Evolutionary conservation across 2,113 vertebrate genomes (phyloP).

Genomic region (Otolemur garnettii): DNA sequence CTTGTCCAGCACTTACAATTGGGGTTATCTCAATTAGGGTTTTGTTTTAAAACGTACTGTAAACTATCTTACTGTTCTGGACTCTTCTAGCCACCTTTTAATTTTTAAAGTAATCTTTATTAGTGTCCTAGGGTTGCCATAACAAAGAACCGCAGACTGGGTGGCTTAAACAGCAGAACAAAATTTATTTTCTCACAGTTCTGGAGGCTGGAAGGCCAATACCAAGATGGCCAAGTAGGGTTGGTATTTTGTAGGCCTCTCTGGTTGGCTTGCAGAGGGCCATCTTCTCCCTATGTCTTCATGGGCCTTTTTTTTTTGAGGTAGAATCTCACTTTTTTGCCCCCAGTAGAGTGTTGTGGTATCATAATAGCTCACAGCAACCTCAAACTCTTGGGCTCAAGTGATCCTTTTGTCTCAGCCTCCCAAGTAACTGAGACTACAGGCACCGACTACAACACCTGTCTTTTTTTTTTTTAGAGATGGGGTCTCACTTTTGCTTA

Average conservation of each 20-base stretch:
- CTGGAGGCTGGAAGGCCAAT: background rate
- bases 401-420: no score
- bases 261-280: background rate
- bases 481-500: no score
- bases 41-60: constrained; percentile 39
- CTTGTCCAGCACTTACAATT: background rate
- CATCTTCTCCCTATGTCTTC: background rate
- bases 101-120: background rate
- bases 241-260: background rate
- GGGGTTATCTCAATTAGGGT: background rate
- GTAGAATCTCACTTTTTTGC: no score
- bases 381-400: no score
- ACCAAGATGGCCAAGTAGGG: background rate
- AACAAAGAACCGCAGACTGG: background rate
- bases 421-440: no score
- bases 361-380: no score
- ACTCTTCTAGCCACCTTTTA: background rate
- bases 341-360: no score
- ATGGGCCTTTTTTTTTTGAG: background rate
- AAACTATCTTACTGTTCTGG: constrained; percentile 34
- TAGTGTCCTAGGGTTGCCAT: background rate
- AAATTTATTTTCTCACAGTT: background rate
- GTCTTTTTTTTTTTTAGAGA: no score
- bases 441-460: no score
- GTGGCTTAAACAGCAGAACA: background rate